A percentile compares a stretch with the other conserved stretches of the same genome.
phyloP scores from a whole-genome alignment of 2,797 vertebrate genomes.

The Phoeniculus purpureus region DNA sequence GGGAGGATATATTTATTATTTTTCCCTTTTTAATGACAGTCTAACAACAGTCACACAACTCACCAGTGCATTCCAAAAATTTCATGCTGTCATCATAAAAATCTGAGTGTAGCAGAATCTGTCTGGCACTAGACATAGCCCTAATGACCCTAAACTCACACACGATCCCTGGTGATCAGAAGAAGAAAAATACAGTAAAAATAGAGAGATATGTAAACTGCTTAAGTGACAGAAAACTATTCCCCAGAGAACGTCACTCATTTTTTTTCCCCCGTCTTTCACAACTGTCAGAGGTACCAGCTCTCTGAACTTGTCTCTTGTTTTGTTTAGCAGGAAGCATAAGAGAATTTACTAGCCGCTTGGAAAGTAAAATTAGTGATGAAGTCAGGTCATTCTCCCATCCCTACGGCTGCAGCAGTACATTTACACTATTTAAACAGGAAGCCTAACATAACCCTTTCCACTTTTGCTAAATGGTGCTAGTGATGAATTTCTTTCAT shows the following conservation, averaged over 20 bases:
- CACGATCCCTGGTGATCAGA: conserved; percentile 78
- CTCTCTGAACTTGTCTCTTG: conserved; percentile 72
- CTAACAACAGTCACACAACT: conserved; percentile 72
- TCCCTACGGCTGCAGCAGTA: not conserved
- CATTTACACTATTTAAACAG: not conserved
- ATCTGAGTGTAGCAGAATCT: conserved; percentile 72
- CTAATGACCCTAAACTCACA: conserved; percentile 73
- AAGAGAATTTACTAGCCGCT: conserved; percentile 48
- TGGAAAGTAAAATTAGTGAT: conserved; percentile 52
- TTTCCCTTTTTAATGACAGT: conserved; percentile 51
- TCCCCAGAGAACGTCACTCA: conserved; percentile 80
- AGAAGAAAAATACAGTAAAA: conserved; percentile 74
- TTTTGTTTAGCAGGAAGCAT: conserved; percentile 64
- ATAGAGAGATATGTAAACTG: conserved; percentile 79
- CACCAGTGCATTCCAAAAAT: conserved; percentile 81
- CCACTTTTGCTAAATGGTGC: not conserved
- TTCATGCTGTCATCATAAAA: conserved; percentile 83
- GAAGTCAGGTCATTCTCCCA: not conserved
- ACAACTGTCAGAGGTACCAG: conserved; percentile 77
- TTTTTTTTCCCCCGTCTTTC: conserved; percentile 63
- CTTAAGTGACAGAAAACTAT: conserved; percentile 85
- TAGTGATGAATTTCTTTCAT: not conserved
- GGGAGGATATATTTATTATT: not conserved
- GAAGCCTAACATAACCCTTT: not conserved
- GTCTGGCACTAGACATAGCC: conserved; percentile 75